These are phyloP conservation scores for Solenopsis invicta DNA, from an alignment of 1,140 invertebrate species.

Conservation along the genomic window DNA sequence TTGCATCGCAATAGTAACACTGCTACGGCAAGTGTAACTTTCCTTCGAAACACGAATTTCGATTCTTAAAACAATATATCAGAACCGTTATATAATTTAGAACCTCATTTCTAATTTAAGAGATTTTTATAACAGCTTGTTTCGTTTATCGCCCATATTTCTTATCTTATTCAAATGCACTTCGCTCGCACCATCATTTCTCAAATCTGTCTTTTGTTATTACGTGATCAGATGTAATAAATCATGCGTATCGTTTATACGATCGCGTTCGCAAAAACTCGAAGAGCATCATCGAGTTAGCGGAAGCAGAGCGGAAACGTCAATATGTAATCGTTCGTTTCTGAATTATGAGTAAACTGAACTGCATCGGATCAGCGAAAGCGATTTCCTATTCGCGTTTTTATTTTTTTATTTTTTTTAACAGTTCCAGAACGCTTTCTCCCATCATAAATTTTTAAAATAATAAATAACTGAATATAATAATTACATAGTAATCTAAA, in stretches of 20 bases:
- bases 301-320: conserved; percentile 12
- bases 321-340: conserved; percentile 19
- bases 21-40: not conserved
- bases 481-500: not conserved
- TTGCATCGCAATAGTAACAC: not conserved
- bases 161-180: no score
- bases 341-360: conserved; percentile 21
- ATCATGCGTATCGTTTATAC: no score
- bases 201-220: no score
- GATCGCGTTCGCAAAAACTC: not conserved
- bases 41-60: not conserved
- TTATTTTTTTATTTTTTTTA: not conserved
- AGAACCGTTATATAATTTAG: not conserved
- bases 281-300: not conserved
- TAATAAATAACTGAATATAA: conserved; percentile 7
- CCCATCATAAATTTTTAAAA: not conserved
- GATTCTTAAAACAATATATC: not conserved
- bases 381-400: conserved; percentile 1
- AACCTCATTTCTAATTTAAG: no score
- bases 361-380: conserved; percentile 35
- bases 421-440: not conserved
- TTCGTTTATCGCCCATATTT: no score
- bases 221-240: no score
- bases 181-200: no score
- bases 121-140: no score